Evolutionary conservation across 1,140 invertebrate genomes (phyloP), one percentile per base, ranked within the genome.

Genomic region (Metaphire vulgaris): DNA sequence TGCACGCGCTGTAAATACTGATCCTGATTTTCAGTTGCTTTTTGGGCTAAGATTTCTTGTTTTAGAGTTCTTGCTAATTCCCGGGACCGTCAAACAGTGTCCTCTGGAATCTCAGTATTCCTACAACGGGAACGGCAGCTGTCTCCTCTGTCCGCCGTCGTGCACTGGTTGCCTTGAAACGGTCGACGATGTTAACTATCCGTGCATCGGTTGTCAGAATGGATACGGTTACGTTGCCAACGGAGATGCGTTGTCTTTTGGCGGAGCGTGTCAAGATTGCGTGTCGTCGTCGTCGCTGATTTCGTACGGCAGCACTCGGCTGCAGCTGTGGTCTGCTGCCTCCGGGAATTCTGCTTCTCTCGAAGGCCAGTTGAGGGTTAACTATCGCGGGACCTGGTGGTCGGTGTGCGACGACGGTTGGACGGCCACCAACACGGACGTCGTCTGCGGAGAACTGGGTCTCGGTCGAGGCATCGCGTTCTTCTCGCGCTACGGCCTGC

Each of bases 401-500:
- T 2, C 67, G 12, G 29, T 69, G 12, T 69, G 67, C n/a, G 67
- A 69, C n/a, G 67, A 69, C 29, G 67, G 67, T 26, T 69, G 67
- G 67, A 69, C n/a, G 2, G 12, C 26, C 12, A 69, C n/a, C 2
- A 69, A 69, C 26, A 69, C 67, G n/a, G 67, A 69, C n/a, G 67
- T 69, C 12, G 67, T 30, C 2, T 69, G 67, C 29, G 12, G 67
- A 12, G 67, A 69, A 30, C 2, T 69, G 67, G 67, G 67, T 69
- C 29, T 69, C 12, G 67, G 67, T 69, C n/a, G 67, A 69, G 67
- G n/a, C 2, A 26, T 69, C n/a, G 29, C n/a, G 12, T 69, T 26
- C 67, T 69, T 69, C 67, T 69, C n/a, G 2, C 12, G 2, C n/a
- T 69, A 69, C n/a, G 67, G 29, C n/a, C 12, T 26, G 2, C n/a